Evolutionary conservation across 2,797 vertebrate genomes (phyloP).

Genomic region (Pipistrellus nathusii): DNA sequence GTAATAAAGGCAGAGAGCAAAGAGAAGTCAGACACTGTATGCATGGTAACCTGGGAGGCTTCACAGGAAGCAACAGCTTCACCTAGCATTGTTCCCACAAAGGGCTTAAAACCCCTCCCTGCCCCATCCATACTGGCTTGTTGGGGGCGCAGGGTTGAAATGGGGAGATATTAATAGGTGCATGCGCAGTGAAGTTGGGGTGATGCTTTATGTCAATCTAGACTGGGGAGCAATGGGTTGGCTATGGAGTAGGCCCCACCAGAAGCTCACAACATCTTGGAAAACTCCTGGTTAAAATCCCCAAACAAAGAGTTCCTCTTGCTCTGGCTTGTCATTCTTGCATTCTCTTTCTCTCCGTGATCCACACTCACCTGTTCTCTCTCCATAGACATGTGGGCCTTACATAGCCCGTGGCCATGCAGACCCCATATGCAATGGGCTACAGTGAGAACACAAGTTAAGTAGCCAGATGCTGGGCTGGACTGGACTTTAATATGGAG

Average conservation of each 20-base stretch:
- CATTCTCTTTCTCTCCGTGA: neutral
- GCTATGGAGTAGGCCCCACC: neutral
- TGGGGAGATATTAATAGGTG: neutral
- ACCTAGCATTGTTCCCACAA: neutral
- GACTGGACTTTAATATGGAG: neutral
- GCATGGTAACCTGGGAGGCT: neutral
- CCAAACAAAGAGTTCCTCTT: neutral
- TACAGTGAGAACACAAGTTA: neutral
- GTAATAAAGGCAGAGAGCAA: neutral
- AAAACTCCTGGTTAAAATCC: neutral
- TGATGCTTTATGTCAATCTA: neutral
- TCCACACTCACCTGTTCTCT: neutral
- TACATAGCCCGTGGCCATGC: neutral
- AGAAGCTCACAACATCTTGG: neutral
- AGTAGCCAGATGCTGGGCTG: neutral
- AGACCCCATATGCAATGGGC: neutral
- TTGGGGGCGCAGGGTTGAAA: neutral
- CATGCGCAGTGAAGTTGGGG: neutral
- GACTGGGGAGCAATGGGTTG: neutral
- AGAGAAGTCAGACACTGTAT: neutral
- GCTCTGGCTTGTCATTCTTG: neutral
- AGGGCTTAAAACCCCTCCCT: neutral
- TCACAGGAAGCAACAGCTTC: neutral
- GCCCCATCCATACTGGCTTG: neutral
- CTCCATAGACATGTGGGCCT: neutral